These are phyloP conservation scores for Hirtodrosophila histrioides DNA, from an alignment of 2,888 invertebrate species.

Conservation along the genomic window DNA sequence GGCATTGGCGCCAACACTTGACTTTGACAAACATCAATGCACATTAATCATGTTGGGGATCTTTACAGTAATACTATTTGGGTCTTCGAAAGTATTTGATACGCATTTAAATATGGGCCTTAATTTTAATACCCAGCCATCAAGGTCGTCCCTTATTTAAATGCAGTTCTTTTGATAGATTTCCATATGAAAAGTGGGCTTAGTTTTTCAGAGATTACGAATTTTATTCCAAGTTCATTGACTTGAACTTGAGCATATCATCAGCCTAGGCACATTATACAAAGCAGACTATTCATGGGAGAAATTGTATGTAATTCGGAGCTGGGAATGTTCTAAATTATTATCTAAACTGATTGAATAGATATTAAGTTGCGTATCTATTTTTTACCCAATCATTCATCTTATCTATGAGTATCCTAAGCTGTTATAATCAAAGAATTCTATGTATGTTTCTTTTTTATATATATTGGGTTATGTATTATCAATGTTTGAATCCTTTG, in stretches of 20 bases:
- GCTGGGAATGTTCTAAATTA: neutral
- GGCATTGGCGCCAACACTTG: constrained; percentile 82
- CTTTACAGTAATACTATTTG: constrained; percentile 5
- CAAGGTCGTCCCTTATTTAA: constrained; percentile 28
- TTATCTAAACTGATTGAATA: neutral
- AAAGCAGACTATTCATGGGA: too few species aligned
- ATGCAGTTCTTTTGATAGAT: constrained; percentile 7
- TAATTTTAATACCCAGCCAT: neutral
- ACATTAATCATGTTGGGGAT: constrained; percentile 61
- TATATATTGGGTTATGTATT: too few species aligned
- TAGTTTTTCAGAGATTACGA: constrained; percentile 1
- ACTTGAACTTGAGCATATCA: constrained; percentile 35
- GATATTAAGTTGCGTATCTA: neutral
- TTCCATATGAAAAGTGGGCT: constrained; percentile 4
- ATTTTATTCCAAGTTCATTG: constrained; percentile 49
- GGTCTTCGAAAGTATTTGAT: constrained; percentile 5
- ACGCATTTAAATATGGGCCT: constrained; percentile 12
- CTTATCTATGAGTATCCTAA: too few species aligned
- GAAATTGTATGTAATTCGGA: too few species aligned
- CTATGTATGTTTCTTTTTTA: neutral
- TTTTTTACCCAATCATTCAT: too few species aligned
- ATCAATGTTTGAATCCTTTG: too few species aligned
- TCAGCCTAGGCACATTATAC: neutral
- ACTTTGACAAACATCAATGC: constrained; percentile 68
- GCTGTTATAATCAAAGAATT: neutral